phyloP scores from a whole-genome alignment of 2,113 vertebrate species.

The human region GRCh38 chr14:35614001-35614500 shows the following conservation, averaged over 20 bases:
- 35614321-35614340: not conserved
- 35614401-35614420: not conserved
- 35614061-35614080: not conserved
- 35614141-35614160: not conserved
- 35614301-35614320: not conserved
- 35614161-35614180: not conserved
- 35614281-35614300: not conserved
- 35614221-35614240: not conserved
- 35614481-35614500: not conserved
- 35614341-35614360: not conserved
- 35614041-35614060: not conserved
- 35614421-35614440: not conserved
- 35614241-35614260: not conserved
- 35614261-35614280: not conserved
- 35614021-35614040: not conserved
- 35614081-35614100: not conserved
- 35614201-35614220: not conserved
- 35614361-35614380: not conserved
- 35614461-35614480: not conserved
- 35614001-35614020: no score
- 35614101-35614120: not conserved
- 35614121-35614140: not conserved
- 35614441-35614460: not conserved
- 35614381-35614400: conserved; percentile 5
- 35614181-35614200: not conserved